A percentile compares a stretch with the other conserved stretches of the same genome.
phyloP scores from a whole-genome alignment of 2,888 invertebrate genomes.

The Synanthedon andrenaeformis region DNA sequence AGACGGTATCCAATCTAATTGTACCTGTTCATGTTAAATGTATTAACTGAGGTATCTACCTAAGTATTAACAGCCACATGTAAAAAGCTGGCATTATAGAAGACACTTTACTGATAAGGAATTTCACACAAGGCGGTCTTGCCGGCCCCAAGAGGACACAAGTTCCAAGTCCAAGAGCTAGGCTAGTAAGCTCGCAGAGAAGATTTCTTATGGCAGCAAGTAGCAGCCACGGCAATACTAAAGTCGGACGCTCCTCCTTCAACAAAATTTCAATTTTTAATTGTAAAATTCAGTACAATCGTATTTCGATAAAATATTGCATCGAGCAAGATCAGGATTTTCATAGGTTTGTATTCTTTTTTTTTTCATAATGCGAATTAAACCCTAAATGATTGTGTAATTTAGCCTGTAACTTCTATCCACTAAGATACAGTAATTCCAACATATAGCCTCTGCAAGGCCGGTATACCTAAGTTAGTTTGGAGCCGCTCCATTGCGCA shows the following conservation, averaged over 20 bases:
- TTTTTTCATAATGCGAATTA: not conserved
- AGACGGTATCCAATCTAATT: too few species aligned
- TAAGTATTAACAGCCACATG: slow-evolving; percentile 61
- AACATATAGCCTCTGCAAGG: too few species aligned
- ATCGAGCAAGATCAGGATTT: not conserved
- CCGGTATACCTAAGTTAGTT: too few species aligned
- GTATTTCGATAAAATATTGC: not conserved
- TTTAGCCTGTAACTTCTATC: too few species aligned
- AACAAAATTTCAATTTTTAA: not conserved
- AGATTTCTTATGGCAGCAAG: slow-evolving; percentile 58
- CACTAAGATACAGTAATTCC: too few species aligned
- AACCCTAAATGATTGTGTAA: too few species aligned
- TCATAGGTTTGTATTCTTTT: not conserved
- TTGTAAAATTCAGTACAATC: not conserved
- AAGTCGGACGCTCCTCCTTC: slow-evolving; percentile 61
- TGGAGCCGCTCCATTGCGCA: too few species aligned
- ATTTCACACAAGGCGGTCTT: slow-evolving; percentile 56
- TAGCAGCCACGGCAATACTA: slow-evolving; percentile 66
- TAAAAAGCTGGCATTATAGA: slow-evolving; percentile 60
- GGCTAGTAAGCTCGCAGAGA: slow-evolving; percentile 51
- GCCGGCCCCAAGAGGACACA: slow-evolving; percentile 58
- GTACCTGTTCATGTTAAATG: too few species aligned
- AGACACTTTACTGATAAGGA: slow-evolving; percentile 51
- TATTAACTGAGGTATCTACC: slow-evolving; percentile 23
- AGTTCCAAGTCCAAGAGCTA: slow-evolving; percentile 56